phyloP scores from a whole-genome alignment of 2,797 vertebrate species.

The Dermochelys coriacea region DNA sequence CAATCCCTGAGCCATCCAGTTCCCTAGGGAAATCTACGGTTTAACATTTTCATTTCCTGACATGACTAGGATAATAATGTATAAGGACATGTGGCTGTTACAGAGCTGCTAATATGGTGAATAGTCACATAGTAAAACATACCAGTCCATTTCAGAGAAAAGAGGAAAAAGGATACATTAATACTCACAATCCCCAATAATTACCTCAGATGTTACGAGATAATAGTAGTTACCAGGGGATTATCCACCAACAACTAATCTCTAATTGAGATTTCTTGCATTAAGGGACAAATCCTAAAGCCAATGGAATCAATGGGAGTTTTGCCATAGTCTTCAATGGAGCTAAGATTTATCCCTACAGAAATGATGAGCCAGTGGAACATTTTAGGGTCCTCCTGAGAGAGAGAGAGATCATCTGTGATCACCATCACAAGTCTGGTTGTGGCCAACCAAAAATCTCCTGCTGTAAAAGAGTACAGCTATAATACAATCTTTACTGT shows the following conservation, averaged over 20 bases:
- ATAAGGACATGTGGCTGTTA: neutral
- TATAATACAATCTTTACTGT: neutral
- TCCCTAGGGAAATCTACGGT: neutral
- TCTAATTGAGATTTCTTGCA: neutral
- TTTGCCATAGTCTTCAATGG: neutral
- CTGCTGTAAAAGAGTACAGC: neutral
- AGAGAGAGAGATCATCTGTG: neutral
- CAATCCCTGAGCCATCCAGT: fast-evolving
- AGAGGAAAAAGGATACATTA: neutral
- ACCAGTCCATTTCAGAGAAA: neutral
- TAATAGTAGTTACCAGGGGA: neutral
- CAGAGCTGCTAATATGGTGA: neutral
- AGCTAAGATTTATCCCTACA: neutral
- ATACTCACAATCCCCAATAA: neutral
- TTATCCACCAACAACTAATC: neutral
- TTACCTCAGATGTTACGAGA: neutral
- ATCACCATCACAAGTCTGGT: neutral
- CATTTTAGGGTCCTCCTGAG: neutral
- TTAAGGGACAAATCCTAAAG: neutral
- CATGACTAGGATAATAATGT: neutral
- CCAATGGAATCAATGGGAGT: neutral
- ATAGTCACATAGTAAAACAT: neutral
- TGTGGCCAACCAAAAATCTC: neutral
- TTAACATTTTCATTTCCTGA: slow-evolving; percentile 12
- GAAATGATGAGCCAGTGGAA: fast-evolving